phyloP scores from a whole-genome alignment of 2,113 vertebrate genomes.

The Dipodomys merriami region DNA sequence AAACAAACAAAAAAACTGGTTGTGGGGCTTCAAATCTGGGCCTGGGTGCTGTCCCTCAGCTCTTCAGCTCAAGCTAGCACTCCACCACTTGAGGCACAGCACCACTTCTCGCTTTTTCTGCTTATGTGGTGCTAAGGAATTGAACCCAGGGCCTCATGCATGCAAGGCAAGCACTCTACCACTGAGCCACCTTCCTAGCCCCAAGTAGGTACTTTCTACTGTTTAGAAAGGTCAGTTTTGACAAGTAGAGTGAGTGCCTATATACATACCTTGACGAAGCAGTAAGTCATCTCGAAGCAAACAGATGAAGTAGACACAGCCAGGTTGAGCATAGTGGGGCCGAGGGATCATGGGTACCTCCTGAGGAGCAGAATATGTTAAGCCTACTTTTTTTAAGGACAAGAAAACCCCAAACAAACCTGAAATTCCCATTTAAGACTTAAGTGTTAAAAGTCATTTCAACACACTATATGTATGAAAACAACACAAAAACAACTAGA shows the following conservation, averaged over 20 bases:
- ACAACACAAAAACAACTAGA: neutral
- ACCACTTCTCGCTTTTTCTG: too few species aligned
- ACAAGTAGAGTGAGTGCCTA: neutral
- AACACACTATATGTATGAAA: neutral
- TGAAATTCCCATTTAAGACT: neutral
- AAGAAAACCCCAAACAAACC: neutral
- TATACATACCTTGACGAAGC: conserved; percentile 93
- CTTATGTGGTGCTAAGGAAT: too few species aligned
- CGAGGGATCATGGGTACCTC: conserved; percentile 98
- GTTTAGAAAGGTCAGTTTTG: neutral
- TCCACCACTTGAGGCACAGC: too few species aligned
- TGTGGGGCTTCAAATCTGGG: too few species aligned
- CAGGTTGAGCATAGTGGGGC: conserved; percentile 95
- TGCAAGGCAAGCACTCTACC: too few species aligned
- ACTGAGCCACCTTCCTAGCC: too few species aligned
- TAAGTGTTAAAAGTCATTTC: neutral
- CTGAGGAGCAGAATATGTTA: conserved; percentile 79
- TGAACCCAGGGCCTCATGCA: too few species aligned
- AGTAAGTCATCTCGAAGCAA: conserved; percentile 95
- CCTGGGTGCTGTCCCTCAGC: too few species aligned
- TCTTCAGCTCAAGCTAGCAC: too few species aligned
- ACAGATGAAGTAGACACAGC: conserved; percentile 97
- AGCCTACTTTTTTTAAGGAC: neutral
- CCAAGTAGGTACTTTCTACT: neutral
- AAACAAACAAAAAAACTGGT: too few species aligned